phyloP scores from a whole-genome alignment of 2,888 invertebrate species.

The Sycophila texana region DNA sequence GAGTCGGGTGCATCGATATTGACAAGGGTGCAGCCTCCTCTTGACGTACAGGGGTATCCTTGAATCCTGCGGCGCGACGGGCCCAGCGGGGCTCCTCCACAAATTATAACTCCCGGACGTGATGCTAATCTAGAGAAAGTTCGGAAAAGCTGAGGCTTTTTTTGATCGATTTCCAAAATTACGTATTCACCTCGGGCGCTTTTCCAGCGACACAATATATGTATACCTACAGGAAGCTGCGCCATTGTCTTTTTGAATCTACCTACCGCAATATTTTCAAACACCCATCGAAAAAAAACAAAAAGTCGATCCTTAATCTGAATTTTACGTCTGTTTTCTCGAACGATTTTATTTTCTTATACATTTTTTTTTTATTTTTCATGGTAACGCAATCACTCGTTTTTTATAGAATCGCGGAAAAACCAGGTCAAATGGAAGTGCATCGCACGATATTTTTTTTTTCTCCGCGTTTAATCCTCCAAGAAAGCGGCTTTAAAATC shows the following conservation, averaged over 20 bases:
- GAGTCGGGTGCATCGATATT: conserved; percentile 74
- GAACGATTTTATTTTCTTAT: background rate
- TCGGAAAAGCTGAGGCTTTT: conserved; percentile 66
- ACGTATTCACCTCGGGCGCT: conserved; percentile 43
- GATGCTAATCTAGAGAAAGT: conserved; percentile 75
- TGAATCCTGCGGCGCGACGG: conserved; percentile 63
- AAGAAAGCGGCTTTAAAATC: conserved; percentile 32
- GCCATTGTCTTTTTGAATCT: conserved; percentile 4
- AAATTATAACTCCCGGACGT: conserved; percentile 73
- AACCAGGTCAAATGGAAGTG: background rate
- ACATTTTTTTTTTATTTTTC: background rate
- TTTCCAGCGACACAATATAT: conserved; percentile 8
- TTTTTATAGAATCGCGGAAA: background rate
- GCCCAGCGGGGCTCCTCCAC: conserved; percentile 72
- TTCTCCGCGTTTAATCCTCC: conserved; percentile 37
- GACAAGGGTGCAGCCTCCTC: conserved; percentile 72
- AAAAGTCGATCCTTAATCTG: too few species aligned
- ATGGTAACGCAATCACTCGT: background rate
- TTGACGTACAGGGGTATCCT: conserved; percentile 63
- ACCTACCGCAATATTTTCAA: background rate
- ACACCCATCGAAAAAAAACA: too few species aligned
- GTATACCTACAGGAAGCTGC: conserved; percentile 8
- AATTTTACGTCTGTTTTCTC: conserved; percentile 1
- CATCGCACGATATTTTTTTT: conserved; percentile 28
- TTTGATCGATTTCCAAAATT: conserved; percentile 52